These are phyloP conservation scores for Selenia dentaria DNA, from an alignment of 2,888 invertebrate species.

Conservation along the genomic window DNA sequence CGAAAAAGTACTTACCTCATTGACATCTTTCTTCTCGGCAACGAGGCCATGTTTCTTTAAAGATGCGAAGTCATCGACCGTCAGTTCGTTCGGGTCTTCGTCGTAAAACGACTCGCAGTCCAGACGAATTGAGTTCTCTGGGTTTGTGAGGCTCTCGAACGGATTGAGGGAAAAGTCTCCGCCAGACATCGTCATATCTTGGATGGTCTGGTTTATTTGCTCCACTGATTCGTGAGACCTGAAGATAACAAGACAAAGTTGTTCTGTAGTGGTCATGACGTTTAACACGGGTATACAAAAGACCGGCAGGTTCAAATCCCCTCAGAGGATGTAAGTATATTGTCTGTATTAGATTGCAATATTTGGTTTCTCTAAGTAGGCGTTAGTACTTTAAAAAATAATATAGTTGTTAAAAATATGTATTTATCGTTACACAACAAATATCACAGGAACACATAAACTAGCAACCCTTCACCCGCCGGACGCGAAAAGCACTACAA, in stretches of 20 bases:
- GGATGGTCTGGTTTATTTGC: conserved; percentile 79
- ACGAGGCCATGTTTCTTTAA: conserved; percentile 76
- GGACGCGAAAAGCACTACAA: no score
- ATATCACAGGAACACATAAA: no score
- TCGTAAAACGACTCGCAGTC: conserved; percentile 72
- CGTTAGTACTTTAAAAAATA: no score
- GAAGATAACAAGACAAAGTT: not conserved
- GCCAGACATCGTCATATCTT: conserved; percentile 78
- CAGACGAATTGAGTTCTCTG: conserved; percentile 69
- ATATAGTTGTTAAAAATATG: no score
- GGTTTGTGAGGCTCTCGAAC: conserved; percentile 63
- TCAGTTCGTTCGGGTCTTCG: conserved; percentile 69
- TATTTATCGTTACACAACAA: no score
- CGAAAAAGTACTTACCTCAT: conserved; percentile 63
- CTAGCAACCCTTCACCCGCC: no score
- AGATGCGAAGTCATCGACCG: conserved; percentile 76
- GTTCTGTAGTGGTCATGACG: no score
- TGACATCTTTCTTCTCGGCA: conserved; percentile 65
- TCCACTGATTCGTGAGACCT: conserved; percentile 74
- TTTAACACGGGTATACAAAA: no score
- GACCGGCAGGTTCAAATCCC: no score
- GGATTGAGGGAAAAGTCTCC: conserved; percentile 76
- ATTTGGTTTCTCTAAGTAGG: no score
- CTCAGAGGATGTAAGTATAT: no score
- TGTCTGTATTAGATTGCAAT: no score